Base-by-base conservation (phyloP, 2,797 vertebrate genomes). In the Neoniphon sammara region DNA sequence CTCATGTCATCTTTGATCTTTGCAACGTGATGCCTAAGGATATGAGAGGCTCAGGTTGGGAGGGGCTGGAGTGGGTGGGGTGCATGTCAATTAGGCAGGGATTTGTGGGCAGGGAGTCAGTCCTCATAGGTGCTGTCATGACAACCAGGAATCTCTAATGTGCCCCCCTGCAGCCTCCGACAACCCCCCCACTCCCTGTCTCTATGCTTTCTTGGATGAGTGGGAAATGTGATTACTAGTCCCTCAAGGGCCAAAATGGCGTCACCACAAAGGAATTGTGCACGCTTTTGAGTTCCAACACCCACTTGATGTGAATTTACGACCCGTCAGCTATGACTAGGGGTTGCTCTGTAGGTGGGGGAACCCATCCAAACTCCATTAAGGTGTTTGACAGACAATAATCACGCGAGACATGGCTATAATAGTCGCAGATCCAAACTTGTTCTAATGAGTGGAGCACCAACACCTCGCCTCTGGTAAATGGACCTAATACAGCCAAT, bases 71-170 rank as follows among this genome's bases (percentile, higher is more conserved):
- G 83, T 77, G 77, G 78, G 76, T 2, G 69, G 49, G 70, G 66
- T 66, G 67, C 80, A 77, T 80, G 75, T 71, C 82, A 84, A 77
- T 84, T 81, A 84, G 65, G 60, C 58, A 60, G 25, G 46, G 69
- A 74, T 80, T 85, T 73, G 67, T 76, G 64, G 80, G 73, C 52
- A 81, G 62, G 78, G 65, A 82, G 66, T 78, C 58, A 0, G 53
- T 63, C 77, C 66, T 75, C 25, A 12, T 69, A 54, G 62, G 63
- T 80, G 73, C 85, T 88, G 84, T 83, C 87, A 91, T 89, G 85
- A 84, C 87, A 88, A 90, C 86, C 69, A 59, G 70, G 0, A 73
- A 81, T 80, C 72, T 73, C 79, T 53, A 75, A 66, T 75, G 46
- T 63, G 4, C n/a, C 55, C 56, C 57, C 42, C 42, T 20, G 21